Conservation (phyloP, 2,113 vertebrate species). For the Tenebrosternarchus preto region DNA sequence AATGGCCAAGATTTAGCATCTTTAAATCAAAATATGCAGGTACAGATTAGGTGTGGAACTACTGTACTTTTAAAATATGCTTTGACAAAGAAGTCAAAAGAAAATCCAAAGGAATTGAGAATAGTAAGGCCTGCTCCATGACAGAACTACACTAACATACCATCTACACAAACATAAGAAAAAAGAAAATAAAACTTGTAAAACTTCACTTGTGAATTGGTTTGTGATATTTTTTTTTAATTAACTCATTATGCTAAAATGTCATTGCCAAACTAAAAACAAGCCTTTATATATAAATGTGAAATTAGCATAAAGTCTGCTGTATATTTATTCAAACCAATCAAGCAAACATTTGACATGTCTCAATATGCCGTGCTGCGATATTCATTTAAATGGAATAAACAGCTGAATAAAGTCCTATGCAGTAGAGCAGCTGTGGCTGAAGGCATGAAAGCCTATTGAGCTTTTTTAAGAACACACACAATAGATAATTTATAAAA, state of each 20-base stretch:
- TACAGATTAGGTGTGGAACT: too few relatives aligned
- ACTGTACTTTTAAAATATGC: too few relatives aligned
- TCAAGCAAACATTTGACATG: not conserved
- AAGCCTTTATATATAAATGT: not conserved
- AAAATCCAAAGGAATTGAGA: not conserved
- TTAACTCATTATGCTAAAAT: too few relatives aligned
- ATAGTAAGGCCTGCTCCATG: not conserved
- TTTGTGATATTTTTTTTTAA: too few relatives aligned
- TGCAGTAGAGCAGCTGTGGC: not conserved
- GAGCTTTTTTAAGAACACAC: not conserved
- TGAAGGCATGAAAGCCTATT: not conserved
- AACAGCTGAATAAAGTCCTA: not conserved
- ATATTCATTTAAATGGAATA: constrained; percentile 14
- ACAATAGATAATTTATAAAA: constrained; percentile 9
- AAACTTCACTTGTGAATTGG: too few relatives aligned
- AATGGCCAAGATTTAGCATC: too few relatives aligned
- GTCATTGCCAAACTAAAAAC: not conserved
- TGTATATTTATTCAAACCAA: constrained; percentile 11
- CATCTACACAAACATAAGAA: not conserved
- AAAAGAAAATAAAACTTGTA: too few relatives aligned
- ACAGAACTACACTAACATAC: not conserved
- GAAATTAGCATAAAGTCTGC: not conserved
- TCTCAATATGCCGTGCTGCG: not conserved
- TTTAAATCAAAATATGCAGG: too few relatives aligned
- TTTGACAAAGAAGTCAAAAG: not conserved